These are phyloP conservation scores for Seira ritae DNA, from an alignment of 2,888 invertebrate species.

Conservation along the genomic window DNA sequence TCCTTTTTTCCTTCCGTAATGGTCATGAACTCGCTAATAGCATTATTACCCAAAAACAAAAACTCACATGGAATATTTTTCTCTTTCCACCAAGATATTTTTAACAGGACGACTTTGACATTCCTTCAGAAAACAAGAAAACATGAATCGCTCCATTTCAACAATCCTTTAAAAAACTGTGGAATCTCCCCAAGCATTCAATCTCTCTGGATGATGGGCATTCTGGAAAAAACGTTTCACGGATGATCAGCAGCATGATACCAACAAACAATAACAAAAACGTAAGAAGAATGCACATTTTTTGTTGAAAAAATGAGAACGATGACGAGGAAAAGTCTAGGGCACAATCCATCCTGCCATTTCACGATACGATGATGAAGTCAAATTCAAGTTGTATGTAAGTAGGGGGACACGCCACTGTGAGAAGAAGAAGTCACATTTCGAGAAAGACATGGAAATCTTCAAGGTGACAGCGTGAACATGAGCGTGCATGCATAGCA, in stretches of 20 bases:
- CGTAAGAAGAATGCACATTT: not conserved
- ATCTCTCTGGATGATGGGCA: not conserved
- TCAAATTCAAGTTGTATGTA: no score
- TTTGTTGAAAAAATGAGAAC: not conserved
- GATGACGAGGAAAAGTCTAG: no score
- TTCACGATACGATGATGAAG: no score
- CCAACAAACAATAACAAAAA: constrained; percentile 18
- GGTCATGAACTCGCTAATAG: constrained; percentile 42
- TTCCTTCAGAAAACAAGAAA: constrained; percentile 24
- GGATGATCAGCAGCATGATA: constrained; percentile 16
- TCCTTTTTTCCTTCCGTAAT: no score
- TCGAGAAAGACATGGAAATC: not conserved
- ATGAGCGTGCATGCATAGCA: no score
- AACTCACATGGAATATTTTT: constrained; percentile 25
- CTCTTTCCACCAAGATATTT: constrained; percentile 29
- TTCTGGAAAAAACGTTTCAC: constrained; percentile 4
- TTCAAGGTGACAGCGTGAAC: constrained; percentile 42
- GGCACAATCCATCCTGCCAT: no score
- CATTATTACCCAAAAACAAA: no score
- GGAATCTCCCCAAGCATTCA: no score
- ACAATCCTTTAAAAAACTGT: constrained; percentile 35
- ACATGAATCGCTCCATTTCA: constrained; percentile 52
- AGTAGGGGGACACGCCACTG: no score
- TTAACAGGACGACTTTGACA: constrained; percentile 28
- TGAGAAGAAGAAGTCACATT: constrained; percentile 2